These are phyloP conservation scores for Sinhomidia bicolor DNA, from an alignment of 2,888 invertebrate species.

Conservation along the genomic window DNA sequence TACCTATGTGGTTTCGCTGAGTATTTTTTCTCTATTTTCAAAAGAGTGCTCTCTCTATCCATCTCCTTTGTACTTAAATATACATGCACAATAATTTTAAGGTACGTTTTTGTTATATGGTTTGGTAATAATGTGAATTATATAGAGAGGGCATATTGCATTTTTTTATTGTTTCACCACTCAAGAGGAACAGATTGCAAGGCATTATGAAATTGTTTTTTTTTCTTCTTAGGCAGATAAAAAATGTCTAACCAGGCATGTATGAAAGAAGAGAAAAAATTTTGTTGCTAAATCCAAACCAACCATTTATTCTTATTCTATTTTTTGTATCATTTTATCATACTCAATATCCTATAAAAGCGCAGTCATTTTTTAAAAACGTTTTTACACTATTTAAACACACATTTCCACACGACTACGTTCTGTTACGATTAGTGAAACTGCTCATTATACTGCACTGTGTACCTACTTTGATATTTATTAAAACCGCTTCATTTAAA, in stretches of 20 bases:
- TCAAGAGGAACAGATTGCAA: not conserved
- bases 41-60: too few species aligned
- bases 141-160: not conserved
- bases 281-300: not conserved
- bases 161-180: not conserved
- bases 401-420: too few species aligned
- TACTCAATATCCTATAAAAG: too few species aligned
- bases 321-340: too few species aligned
- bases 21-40: not conserved
- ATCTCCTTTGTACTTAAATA: not conserved
- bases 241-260: not conserved
- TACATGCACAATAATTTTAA: not conserved
- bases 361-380: too few species aligned
- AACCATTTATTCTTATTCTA: too few species aligned
- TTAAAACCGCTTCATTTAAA: too few species aligned
- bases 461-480: too few species aligned
- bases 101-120: not conserved
- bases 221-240: not conserved
- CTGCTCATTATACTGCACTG: too few species aligned
- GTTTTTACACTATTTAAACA: too few species aligned
- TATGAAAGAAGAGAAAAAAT: not conserved
- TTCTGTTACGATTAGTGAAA: too few species aligned
- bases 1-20: not conserved
- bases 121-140: not conserved
- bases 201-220: slow-evolving; percentile 2